Percentiles rank a stretch among this genome's conserved stretches.
Evolutionary conservation across 2,888 invertebrate species (phyloP).

Genomic region (Pilophorus perplexus): DNA sequence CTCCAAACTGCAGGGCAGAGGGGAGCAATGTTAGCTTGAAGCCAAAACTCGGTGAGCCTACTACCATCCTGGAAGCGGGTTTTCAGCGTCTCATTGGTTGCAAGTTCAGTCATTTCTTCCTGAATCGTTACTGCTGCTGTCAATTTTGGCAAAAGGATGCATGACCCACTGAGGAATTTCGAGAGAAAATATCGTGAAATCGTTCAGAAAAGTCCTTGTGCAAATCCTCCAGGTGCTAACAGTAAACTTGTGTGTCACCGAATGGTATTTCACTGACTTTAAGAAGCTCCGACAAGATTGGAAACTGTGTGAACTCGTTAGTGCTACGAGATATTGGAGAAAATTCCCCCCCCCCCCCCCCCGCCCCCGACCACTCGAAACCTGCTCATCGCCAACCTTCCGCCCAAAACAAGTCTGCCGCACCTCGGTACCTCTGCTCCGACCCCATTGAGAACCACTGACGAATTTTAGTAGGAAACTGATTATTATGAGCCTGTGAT

Average conservation of each 20-base stretch:
- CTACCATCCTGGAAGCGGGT: not conserved
- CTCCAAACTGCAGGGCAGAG: no score
- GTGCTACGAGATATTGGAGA: no score
- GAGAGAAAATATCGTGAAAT: conserved; percentile 48
- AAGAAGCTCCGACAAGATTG: conserved; percentile 5
- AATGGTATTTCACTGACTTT: conserved; percentile 2
- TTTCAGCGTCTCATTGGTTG: no score
- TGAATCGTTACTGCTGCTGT: not conserved
- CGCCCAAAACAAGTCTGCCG: no score
- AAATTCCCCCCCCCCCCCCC: no score
- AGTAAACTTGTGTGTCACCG: conserved; percentile 46
- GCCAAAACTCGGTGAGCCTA: conserved; percentile 1
- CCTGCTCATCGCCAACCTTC: no score
- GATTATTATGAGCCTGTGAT: no score
- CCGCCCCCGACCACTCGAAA: no score
- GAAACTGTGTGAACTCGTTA: conserved; percentile 4
- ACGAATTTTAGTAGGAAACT: no score
- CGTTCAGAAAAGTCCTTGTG: conserved; percentile 47
- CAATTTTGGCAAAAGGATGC: not conserved
- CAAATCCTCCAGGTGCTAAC: conserved; percentile 46
- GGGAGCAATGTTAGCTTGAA: not conserved
- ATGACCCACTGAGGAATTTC: conserved; percentile 46
- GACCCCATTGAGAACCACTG: no score
- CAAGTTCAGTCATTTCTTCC: not conserved
- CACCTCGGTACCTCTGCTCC: no score